Conservation (phyloP, 1,140 invertebrate species). For the Orchesella cincta region DNA sequence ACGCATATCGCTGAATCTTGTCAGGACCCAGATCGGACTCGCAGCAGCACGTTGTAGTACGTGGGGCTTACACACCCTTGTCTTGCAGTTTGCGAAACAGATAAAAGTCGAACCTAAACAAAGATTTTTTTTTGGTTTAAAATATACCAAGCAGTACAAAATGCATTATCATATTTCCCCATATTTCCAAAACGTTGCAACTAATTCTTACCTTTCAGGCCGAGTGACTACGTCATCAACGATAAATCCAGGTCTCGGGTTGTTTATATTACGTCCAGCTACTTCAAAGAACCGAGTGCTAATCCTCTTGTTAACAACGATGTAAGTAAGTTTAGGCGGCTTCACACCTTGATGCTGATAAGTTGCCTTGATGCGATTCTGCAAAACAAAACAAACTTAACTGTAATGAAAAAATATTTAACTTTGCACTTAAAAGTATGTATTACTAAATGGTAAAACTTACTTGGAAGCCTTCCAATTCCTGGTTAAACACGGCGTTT, state of each 20-base stretch:
- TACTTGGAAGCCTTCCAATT: conserved; percentile 10
- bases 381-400: conserved; percentile 5
- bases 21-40: conserved; percentile 56
- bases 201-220: conserved; percentile 66
- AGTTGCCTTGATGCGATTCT: background rate
- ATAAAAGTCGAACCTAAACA: conserved; percentile 62
- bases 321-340: conserved; percentile 70
- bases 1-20: conserved; percentile 61
- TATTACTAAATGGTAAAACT: background rate
- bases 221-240: conserved; percentile 76
- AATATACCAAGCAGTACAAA: background rate
- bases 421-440: too few species aligned
- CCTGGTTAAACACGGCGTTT: conserved; percentile 67
- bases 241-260: conserved; percentile 81
- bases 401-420: background rate
- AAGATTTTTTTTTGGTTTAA: background rate
- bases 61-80: conserved; percentile 65
- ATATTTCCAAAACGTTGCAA: background rate
- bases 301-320: conserved; percentile 88
- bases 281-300: conserved; percentile 80
- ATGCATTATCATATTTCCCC: background rate
- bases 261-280: conserved; percentile 61
- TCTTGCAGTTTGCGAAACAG: conserved; percentile 61
- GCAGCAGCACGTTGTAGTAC: conserved; percentile 63
- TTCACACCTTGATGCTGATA: too few species aligned